Evolutionary conservation across 1,140 invertebrate genomes (phyloP), one percentile per base, ranked within the genome.

Genomic region (Trypoxylus dichotomus): DNA sequence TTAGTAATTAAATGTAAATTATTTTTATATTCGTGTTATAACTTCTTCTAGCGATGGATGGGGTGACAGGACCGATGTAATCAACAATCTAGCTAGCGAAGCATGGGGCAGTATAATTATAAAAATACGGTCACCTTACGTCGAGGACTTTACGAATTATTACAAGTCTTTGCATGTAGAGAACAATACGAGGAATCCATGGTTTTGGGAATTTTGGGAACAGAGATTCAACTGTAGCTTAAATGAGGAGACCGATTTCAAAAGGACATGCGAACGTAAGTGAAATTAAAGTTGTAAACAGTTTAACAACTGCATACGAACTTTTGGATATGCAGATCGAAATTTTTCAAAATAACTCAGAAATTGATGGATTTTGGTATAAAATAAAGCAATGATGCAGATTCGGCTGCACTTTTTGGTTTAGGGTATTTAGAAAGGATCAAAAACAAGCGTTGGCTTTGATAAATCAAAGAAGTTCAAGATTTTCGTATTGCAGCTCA

Each of bases 141-240:
- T 94, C 5, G 81, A 85, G 3, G 87, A 88, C 71, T 95, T 95
- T 83, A 92, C 94, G 82, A 83, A 89, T 1, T 91, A 94, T 83
- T 95, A 94, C 84, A 90, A 91, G 79, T 86, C 87, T 0, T 86
- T 95, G 37, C 89, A 90, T 79, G 93, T 93, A 0, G 84, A 85
- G 75, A 91, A 86, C 79, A 93, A 94, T 84, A 84, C 84, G 1
- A 85, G 91, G 27, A 94, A 94, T 86, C 93, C 93, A 2, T 95
- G 94, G 94, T 94, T 94, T 84, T 85, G 87, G 29, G 93, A 94
- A 83, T 93, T 93, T 85, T 94, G 93, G 93, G 90, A 94, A 84
- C 84, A 89, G 47, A 90, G 89, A 79, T 94, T 94, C 85, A 88
- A 90, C 76, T 95, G 93, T 82, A 84, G 85, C 13, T 82, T 93